These are phyloP conservation scores for human DNA, from an alignment of 2,113 vertebrate genomes.

Conservation along the genomic window GRCh38 chr1:81504001-81504500, in stretches of 20 bases:
- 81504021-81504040: neutral
- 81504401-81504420: slow-evolving; percentile 89
- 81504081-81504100: neutral
- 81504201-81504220: neutral
- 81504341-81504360: slow-evolving; percentile 12
- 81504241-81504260: slow-evolving; percentile 3
- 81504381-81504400: slow-evolving; percentile 52
- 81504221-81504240: neutral
- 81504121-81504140: neutral
- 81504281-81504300: too few species aligned
- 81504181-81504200: neutral
- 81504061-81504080: neutral
- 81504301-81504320: too few species aligned
- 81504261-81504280: neutral
- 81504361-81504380: neutral
- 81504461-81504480: slow-evolving; percentile 83
- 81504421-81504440: slow-evolving; percentile 84
- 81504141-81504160: neutral
- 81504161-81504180: neutral
- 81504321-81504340: neutral
- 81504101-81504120: neutral
- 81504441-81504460: slow-evolving; percentile 86
- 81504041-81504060: neutral
- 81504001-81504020: neutral
- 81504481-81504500: slow-evolving; percentile 80